Base-by-base conservation (phyloP, 2,797 vertebrate species). In the Psittacula derbiana region DNA sequence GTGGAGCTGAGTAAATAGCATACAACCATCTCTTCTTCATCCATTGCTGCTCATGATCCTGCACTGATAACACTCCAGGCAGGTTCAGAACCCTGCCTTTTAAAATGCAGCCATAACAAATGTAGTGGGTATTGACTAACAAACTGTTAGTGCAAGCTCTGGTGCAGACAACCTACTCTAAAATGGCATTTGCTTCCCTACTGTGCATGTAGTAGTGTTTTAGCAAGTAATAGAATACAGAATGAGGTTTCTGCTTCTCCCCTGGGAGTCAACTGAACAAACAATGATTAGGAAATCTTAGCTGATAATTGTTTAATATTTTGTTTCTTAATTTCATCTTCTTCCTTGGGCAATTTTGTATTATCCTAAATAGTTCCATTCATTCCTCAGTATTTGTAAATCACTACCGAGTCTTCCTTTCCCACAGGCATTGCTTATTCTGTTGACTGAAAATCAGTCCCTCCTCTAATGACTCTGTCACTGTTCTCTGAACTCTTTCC, bases 351-450 rank as follows among this genome's bases (percentile, higher is more conserved):
- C 92, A 79, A 44, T 86, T 92, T 62, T 91, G 31, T 72, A 25
- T 83, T 92, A 92, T 78, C 53, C 58, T 60, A 79, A 93, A 75
- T 53, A 90, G 62, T 94, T 93, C 44, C 41, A 82, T 95, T 90
- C 93, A 72, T 94, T 94, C 85, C 43, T 92, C 36, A 60, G 43
- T 84, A 50, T 93, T 92, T 93, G 87, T 92, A 96, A 96, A 94
- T 86, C 80, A 62, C 85, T 79, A 80, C 80, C 78, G 41, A 90
- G 80, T 66, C 83, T 86, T 90, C 80, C 87, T 95, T 96, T 97
- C 94, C 96, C 92, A 90, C 93, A 93, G 89, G 82, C 93, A 86
- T 72, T 95, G 80, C 95, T 95, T 90, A 93, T 92, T 66, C 95
- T 91, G 87, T 90, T 93, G 92, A 94, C 87, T 96, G 95, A 89